A percentile compares a stretch with the other conserved stretches of the same genome.
phyloP scores from a whole-genome alignment of 1,140 invertebrate species.

The Macrobrachium nipponense region DNA sequence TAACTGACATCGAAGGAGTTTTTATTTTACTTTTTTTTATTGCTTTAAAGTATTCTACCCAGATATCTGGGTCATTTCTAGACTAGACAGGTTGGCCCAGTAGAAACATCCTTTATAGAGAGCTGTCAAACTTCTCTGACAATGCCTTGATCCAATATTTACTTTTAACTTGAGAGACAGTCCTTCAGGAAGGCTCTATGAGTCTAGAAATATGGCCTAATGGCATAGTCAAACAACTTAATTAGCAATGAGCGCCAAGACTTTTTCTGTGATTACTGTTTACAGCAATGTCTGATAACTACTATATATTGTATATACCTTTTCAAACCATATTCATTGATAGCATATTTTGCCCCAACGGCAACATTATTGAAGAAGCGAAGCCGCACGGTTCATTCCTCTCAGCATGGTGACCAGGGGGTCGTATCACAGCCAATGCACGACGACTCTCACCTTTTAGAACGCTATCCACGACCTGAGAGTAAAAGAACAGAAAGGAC shows the following conservation, averaged over 20 bases:
- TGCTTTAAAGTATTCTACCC: too few relatives aligned
- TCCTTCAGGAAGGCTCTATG: too few relatives aligned
- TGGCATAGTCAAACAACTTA: too few relatives aligned
- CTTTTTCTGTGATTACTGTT: background rate
- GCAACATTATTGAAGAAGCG: constrained; percentile 89
- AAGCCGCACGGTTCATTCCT: constrained; percentile 81
- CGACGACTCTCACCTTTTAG: constrained; percentile 75
- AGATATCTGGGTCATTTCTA: too few relatives aligned
- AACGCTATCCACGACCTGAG: constrained; percentile 82
- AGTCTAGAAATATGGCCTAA: too few relatives aligned
- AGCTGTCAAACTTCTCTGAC: too few relatives aligned
- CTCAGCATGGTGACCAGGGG: constrained; percentile 82
- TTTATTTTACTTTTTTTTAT: background rate
- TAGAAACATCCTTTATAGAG: too few relatives aligned
- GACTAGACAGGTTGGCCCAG: too few relatives aligned
- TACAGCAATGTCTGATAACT: background rate
- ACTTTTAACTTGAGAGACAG: too few relatives aligned
- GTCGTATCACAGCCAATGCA: constrained; percentile 85
- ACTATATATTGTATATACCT: constrained; percentile 70
- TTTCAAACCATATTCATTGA: constrained; percentile 74
- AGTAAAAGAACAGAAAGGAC: background rate
- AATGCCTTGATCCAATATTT: too few relatives aligned
- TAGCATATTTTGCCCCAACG: constrained; percentile 82
- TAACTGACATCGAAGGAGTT: background rate
- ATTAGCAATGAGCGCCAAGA: too few relatives aligned